Conservation (phyloP, 2,797 vertebrate genomes). For the Euphonia xanthogaster region DNA sequence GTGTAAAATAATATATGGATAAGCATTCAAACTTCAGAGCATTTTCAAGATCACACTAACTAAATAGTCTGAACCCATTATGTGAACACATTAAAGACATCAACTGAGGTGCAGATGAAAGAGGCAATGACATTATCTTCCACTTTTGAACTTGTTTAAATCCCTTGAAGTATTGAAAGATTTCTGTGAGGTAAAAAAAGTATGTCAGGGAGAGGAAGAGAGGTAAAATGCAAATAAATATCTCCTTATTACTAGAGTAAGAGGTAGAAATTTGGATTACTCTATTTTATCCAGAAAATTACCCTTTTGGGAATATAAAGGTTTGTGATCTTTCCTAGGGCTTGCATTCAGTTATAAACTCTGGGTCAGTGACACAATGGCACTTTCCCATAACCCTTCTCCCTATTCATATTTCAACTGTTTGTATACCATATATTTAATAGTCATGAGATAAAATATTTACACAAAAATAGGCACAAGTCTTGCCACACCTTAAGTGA, state of each 20-base stretch:
- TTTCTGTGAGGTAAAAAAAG: neutral
- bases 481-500: neutral
- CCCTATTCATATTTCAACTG: neutral
- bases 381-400: neutral
- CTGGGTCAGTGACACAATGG: neutral
- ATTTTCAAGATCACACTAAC: neutral
- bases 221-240: neutral
- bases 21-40: neutral
- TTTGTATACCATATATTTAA: neutral
- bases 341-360: neutral
- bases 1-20: neutral
- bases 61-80: neutral
- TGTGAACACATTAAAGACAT: neutral
- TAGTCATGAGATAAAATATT: neutral
- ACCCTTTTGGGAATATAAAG: neutral
- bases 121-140: neutral
- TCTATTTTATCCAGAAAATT: neutral
- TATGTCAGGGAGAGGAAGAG: neutral
- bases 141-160: neutral
- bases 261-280: neutral
- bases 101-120: neutral
- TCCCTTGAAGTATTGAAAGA: neutral
- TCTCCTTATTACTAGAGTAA: neutral
- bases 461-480: neutral
- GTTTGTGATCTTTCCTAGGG: neutral